Evolutionary conservation across 1,140 invertebrate species (phyloP).

Genomic region (Drosophila neocordata): DNA sequence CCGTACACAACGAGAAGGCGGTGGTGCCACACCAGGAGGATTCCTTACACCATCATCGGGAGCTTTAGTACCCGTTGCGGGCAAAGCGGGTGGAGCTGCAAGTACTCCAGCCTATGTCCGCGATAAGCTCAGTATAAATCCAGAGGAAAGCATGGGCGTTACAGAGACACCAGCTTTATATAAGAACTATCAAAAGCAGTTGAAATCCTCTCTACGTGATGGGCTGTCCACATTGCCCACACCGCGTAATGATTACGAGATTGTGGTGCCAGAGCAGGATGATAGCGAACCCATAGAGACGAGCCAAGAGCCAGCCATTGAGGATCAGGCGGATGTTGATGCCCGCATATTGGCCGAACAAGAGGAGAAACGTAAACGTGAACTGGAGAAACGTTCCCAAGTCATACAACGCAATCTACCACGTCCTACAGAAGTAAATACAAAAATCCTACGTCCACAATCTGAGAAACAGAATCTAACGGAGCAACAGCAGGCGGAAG

Average conservation of each 20-base stretch:
- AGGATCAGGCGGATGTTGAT: constrained; percentile 96
- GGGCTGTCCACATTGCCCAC: constrained; percentile 91
- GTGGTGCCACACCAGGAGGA: constrained; percentile 83
- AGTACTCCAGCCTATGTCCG: constrained; percentile 85
- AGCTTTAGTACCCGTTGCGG: constrained; percentile 79
- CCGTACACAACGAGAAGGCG: constrained; percentile 83
- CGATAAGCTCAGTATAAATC: constrained; percentile 98
- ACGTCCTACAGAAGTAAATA: constrained; percentile 93
- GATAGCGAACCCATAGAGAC: constrained; percentile 84
- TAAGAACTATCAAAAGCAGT: constrained; percentile 87
- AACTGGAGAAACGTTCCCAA: constrained; percentile 92
- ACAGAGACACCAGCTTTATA: constrained; percentile 87
- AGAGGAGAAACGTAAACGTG: constrained; percentile 80
- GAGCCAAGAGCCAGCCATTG: constrained; percentile 84
- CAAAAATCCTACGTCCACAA: constrained; percentile 89
- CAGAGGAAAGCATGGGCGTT: constrained; percentile 89
- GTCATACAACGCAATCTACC: constrained; percentile 95
- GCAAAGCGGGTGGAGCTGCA: constrained; percentile 45
- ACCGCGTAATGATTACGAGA: constrained; percentile 99
- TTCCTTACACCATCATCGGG: constrained; percentile 84
- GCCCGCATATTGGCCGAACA: constrained; percentile 83
- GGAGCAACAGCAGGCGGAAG: constrained; percentile 97
- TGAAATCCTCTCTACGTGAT: constrained; percentile 88
- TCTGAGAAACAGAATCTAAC: constrained; percentile 89
- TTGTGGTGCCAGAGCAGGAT: constrained; percentile 96